Evolutionary conservation across 2,113 vertebrate genomes (phyloP).

Genomic region (Nannobrachium achirus): DNA sequence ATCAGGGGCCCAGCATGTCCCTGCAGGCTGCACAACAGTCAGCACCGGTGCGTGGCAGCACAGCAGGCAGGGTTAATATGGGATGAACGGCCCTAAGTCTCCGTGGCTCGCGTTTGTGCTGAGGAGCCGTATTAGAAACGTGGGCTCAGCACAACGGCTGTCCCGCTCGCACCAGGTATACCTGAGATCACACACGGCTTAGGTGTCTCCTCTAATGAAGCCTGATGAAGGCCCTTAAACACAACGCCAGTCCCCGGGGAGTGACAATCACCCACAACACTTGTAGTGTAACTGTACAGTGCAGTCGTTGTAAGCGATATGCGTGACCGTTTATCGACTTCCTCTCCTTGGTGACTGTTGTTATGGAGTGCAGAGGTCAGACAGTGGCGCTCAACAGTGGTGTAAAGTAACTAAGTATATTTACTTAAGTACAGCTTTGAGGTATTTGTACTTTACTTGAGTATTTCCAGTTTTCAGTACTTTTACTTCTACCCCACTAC

Average conservation of each 20-base stretch:
- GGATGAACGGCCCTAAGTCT: constrained; percentile 52
- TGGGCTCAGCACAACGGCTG: constrained; percentile 47
- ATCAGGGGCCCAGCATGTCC: not conserved
- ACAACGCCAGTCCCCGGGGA: not conserved
- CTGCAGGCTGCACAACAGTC: not conserved
- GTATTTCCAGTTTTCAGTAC: no score
- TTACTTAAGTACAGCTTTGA: no score
- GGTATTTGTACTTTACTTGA: no score
- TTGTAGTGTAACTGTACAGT: not conserved
- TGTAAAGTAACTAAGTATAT: no score
- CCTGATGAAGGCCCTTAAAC: constrained; percentile 36
- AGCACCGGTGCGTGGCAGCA: not conserved
- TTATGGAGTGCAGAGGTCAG: no score
- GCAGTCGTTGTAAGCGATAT: no score
- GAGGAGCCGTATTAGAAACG: constrained; percentile 57
- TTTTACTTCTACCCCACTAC: no score
- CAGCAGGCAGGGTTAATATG: constrained; percentile 44
- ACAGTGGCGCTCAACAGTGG: no score
- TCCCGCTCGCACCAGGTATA: constrained; percentile 14
- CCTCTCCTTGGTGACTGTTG: no score
- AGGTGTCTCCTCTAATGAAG: constrained; percentile 35
- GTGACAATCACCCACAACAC: not conserved
- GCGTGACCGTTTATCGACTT: no score
- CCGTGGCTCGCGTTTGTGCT: constrained; percentile 44
- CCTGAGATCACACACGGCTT: constrained; percentile 40